Evolutionary conservation across 2,888 invertebrate genomes (phyloP).

Genomic region (Spilosoma lubricipeda): DNA sequence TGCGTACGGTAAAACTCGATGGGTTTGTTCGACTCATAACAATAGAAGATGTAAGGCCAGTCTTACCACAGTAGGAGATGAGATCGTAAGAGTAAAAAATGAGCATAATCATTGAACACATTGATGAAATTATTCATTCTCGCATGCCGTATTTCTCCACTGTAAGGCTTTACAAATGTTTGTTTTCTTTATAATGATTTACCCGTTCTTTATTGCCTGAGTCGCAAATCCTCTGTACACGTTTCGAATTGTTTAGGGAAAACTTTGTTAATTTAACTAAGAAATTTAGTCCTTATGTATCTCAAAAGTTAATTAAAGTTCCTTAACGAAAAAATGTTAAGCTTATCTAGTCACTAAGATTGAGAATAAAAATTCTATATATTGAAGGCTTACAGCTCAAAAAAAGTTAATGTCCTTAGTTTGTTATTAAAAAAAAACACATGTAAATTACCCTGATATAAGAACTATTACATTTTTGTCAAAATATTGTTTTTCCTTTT

Average conservation of each 20-base stretch:
- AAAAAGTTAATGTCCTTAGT: background rate
- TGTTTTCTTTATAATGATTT: background rate
- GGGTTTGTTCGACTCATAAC: constrained; percentile 47
- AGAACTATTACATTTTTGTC: too few species aligned
- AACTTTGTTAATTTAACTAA: background rate
- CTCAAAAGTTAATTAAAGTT: background rate
- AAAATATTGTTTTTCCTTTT: too few species aligned
- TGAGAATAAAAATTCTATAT: background rate
- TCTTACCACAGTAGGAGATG: constrained; percentile 41
- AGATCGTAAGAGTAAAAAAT: constrained; percentile 8
- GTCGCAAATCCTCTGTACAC: too few species aligned
- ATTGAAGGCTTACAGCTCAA: background rate
- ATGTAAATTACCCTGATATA: too few species aligned
- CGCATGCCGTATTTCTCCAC: background rate
- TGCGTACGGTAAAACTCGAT: constrained; percentile 9
- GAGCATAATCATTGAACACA: constrained; percentile 15
- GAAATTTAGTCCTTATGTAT: background rate
- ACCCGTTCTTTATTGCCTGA: background rate
- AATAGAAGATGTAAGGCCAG: constrained; percentile 52
- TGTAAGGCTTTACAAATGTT: background rate
- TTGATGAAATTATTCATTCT: background rate
- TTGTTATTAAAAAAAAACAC: too few species aligned
- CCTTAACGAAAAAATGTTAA: background rate
- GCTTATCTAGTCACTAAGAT: background rate
- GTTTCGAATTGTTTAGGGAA: background rate